Evolutionary conservation across 2,113 vertebrate species (phyloP).

Genomic region (Gadus chalcogrammus): DNA sequence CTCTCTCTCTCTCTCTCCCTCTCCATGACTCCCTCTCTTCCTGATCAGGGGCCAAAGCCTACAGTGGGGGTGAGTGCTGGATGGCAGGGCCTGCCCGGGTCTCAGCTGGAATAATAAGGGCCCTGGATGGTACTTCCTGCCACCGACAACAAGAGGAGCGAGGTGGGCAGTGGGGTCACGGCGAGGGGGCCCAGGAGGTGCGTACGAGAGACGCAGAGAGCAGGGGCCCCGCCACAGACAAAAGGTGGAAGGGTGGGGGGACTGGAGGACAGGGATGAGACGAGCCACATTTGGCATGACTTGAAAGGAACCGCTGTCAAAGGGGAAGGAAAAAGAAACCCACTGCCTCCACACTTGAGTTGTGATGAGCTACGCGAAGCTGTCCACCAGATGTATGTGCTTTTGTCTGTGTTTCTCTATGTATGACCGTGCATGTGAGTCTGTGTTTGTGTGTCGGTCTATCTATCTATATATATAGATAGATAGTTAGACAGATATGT

Average conservation of each 20-base stretch:
- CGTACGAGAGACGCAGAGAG: slow-evolving; percentile 29
- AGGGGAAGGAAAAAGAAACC: background rate
- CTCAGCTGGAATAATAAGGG: slow-evolving; percentile 74
- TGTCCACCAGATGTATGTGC: background rate
- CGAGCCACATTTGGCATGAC: slow-evolving; percentile 39
- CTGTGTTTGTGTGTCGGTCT: background rate
- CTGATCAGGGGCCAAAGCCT: slow-evolving; percentile 21
- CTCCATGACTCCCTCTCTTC: slow-evolving; percentile 14
- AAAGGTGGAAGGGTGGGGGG: slow-evolving; percentile 42
- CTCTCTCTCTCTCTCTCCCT: slow-evolving; percentile 1
- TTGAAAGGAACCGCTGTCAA: slow-evolving; percentile 43
- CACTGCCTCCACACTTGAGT: slow-evolving; percentile 4
- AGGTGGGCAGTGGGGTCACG: slow-evolving; percentile 1
- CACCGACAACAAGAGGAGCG: slow-evolving; percentile 26
- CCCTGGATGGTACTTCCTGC: slow-evolving; percentile 62
- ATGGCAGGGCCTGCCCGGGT: slow-evolving; percentile 28
- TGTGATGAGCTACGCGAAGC: slow-evolving; percentile 16
- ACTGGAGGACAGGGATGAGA: slow-evolving; percentile 33
- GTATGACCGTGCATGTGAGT: slow-evolving; percentile 4
- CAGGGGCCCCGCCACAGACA: slow-evolving; percentile 37
- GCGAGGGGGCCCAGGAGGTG: slow-evolving; percentile 3
- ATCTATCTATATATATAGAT: too few species aligned
- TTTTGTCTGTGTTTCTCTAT: slow-evolving; percentile 6
- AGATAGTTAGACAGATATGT: too few species aligned
- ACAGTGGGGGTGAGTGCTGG: slow-evolving; percentile 22